Percentiles rank a stretch among this genome's conserved stretches.
These are phyloP conservation scores for Gonocerus acuteangulatus DNA, from an alignment of 2,888 invertebrate species.

Conservation along the genomic window DNA sequence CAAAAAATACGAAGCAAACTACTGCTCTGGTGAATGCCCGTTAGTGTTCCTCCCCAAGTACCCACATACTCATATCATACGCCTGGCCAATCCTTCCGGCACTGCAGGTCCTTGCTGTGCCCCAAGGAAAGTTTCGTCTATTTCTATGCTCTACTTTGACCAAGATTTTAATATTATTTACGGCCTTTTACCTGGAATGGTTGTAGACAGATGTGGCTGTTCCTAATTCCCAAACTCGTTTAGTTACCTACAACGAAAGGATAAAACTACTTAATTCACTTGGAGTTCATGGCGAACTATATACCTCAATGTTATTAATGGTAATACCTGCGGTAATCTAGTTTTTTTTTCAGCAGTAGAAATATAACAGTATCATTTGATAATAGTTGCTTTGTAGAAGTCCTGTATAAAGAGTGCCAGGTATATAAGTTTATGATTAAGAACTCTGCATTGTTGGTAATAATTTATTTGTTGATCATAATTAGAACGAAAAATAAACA, in stretches of 20 bases:
- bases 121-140: slow-evolving; percentile 77
- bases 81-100: slow-evolving; percentile 66
- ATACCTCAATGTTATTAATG: slow-evolving; percentile 10
- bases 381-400: neutral
- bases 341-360: neutral
- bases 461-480: slow-evolving; percentile 13
- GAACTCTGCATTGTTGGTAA: slow-evolving; percentile 14
- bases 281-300: slow-evolving; percentile 16
- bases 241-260: neutral
- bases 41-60: slow-evolving; percentile 78
- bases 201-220: slow-evolving; percentile 87
- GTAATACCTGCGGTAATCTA: neutral
- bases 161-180: slow-evolving; percentile 78
- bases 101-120: slow-evolving; percentile 87
- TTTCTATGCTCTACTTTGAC: slow-evolving; percentile 88
- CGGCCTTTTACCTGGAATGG: slow-evolving; percentile 86
- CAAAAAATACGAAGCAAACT: slow-evolving; percentile 87
- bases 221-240: slow-evolving; percentile 50
- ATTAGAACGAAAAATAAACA: slow-evolving; percentile 1
- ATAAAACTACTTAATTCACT: slow-evolving; percentile 5
- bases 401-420: neutral
- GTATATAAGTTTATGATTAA: slow-evolving; percentile 15
- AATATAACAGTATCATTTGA: neutral
- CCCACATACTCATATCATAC: slow-evolving; percentile 80
- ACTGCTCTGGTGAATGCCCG: slow-evolving; percentile 88